Base-by-base conservation (phyloP, 2,113 vertebrate species). In the Xenotilapia longispinis region DNA sequence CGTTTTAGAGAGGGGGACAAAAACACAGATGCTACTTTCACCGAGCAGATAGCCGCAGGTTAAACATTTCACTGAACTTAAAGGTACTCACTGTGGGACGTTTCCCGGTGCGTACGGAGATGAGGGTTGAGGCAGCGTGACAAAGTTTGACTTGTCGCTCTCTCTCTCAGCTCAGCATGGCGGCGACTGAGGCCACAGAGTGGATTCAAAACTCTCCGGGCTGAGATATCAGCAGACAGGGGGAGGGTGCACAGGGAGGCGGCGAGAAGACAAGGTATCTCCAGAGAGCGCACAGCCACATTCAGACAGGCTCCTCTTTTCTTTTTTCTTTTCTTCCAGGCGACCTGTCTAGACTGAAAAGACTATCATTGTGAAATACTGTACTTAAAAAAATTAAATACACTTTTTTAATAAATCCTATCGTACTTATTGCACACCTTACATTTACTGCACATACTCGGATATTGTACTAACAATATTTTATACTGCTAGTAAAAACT, bases 101-200 rank as follows among this genome's bases (percentile, higher is more conserved):
- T 13, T 15, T 31, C 49, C 89, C 13, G 55, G 82, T 68, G 82
- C 3, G 68, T 57, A 6, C n/a, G 86, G 85, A 89, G 83, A 23
- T 58, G 63, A 53, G 80, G 57, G 85, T 21, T 70, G 84, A 49
- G 36, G 84, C 89, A 55, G 83, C 90, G 91, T 91, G 88, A 89
- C 84, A 90, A 90, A 94, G 89, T 91, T 92, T 23, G 73, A 83
- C 54, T 40, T 9, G 70, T 84, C 7, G 68, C 60, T 36, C 55
- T 79, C 88, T 28, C 90, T 90, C 70, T 78, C 89, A 91, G 90
- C 89, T 82, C 94, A 95, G 95, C 95, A 96, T 96, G 95, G 95
- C 95, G 95, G 95, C 94, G 95, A 80, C 81, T 87, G 82, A 49
- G 54, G 60, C 88, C 82, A 40, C 68, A 82, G 86, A 88, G 84